These are phyloP conservation scores for Nezara viridula DNA, from an alignment of 2,888 invertebrate species.

Conservation along the genomic window DNA sequence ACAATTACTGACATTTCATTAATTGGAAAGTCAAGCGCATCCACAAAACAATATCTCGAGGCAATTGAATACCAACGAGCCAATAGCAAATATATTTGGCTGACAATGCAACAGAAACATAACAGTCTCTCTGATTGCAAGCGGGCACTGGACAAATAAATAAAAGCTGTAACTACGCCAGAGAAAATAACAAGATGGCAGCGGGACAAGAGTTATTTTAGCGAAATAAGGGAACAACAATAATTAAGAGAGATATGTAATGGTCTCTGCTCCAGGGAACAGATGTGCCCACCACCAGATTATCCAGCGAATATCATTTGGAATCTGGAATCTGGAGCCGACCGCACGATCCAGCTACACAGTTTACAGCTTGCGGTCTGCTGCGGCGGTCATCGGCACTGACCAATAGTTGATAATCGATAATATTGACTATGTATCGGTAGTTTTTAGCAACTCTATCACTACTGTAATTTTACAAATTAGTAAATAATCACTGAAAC, in stretches of 20 bases:
- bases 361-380: not conserved
- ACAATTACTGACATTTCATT: too few relatives aligned
- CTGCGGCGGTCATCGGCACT: not conserved
- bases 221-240: not conserved
- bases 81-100: too few relatives aligned
- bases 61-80: too few relatives aligned
- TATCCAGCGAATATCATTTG: conserved; percentile 4
- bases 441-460: too few relatives aligned
- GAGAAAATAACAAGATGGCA: not conserved
- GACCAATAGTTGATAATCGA: not conserved
- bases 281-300: not conserved
- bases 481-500: too few relatives aligned
- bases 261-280: not conserved
- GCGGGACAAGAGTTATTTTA: not conserved
- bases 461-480: too few relatives aligned
- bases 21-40: too few relatives aligned
- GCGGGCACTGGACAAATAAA: not conserved
- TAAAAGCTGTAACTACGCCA: not conserved
- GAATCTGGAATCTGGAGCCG: not conserved
- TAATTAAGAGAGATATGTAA: not conserved
- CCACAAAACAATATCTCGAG: too few relatives aligned
- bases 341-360: not conserved
- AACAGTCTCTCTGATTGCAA: too few relatives aligned
- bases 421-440: not conserved
- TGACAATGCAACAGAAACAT: too few relatives aligned